Evolutionary conservation across 2,888 invertebrate species (phyloP).

Genomic region (Pachymerium ferrugineum): DNA sequence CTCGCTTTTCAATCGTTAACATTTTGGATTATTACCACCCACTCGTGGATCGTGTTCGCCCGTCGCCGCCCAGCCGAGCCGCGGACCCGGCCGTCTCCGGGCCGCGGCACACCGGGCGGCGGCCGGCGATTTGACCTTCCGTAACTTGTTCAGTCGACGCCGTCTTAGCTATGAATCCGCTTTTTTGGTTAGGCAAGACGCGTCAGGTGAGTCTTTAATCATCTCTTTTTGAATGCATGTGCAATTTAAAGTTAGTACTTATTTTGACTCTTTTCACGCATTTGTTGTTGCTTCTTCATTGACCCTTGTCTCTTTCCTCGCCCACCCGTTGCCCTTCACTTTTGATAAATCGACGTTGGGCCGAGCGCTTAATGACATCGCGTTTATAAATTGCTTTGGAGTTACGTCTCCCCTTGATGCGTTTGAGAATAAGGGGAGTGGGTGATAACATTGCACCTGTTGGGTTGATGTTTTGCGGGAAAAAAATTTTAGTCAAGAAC

Average conservation of each 20-base stretch:
- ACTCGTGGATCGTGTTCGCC: not conserved
- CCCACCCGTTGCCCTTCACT: too few relatives aligned
- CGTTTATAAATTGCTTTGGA: too few relatives aligned
- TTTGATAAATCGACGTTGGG: too few relatives aligned
- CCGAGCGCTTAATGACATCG: too few relatives aligned
- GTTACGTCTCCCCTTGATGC: too few relatives aligned
- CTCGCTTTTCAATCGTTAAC: not conserved
- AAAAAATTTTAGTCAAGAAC: too few relatives aligned
- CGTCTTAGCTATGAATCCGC: not conserved
- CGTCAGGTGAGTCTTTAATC: not conserved
- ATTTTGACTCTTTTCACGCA: not conserved
- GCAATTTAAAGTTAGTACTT: too few relatives aligned
- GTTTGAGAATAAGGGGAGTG: too few relatives aligned
- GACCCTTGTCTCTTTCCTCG: too few relatives aligned
- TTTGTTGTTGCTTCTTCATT: not conserved
- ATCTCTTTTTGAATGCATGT: not conserved
- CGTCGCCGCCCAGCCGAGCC: not conserved
- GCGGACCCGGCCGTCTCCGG: not conserved
- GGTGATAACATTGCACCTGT: too few relatives aligned
- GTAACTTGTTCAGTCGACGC: too few relatives aligned
- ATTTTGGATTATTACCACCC: not conserved
- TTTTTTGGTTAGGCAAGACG: not conserved
- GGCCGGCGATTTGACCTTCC: not conserved
- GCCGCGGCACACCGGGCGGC: constrained; percentile 11
- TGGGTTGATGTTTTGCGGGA: too few relatives aligned